These are phyloP conservation scores for Caprella mutica DNA, from an alignment of 2,888 invertebrate species.

Conservation along the genomic window DNA sequence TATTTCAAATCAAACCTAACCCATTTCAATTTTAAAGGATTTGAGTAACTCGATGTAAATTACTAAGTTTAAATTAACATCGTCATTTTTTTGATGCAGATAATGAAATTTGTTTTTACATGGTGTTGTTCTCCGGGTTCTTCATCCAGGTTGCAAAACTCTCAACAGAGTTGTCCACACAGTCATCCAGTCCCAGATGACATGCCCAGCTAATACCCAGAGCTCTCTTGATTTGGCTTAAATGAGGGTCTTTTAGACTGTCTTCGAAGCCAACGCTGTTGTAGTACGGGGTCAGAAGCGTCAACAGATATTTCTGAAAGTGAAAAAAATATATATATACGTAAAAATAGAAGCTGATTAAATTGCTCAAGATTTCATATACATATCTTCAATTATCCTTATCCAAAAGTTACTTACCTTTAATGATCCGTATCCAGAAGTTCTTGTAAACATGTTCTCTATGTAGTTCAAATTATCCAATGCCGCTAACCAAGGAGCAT, in stretches of 20 bases:
- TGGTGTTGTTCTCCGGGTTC: constrained; percentile 45
- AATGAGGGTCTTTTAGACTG: constrained; percentile 51
- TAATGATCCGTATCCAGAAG: constrained; percentile 53
- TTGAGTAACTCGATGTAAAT: too few relatives aligned
- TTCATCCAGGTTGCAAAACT: constrained; percentile 65
- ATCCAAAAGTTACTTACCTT: too few relatives aligned
- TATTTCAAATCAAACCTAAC: too few relatives aligned
- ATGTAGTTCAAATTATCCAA: constrained; percentile 63
- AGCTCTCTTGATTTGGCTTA: constrained; percentile 57
- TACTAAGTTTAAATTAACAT: neutral
- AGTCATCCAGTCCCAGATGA: constrained; percentile 58
- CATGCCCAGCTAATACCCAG: constrained; percentile 65
- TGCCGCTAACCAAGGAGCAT: constrained; percentile 77
- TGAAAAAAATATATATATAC: neutral
- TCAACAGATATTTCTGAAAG: constrained; percentile 54
- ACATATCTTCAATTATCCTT: too few relatives aligned
- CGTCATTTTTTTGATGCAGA: neutral
- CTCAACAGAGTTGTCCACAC: constrained; percentile 56
- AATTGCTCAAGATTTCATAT: too few relatives aligned
- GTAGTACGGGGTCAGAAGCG: constrained; percentile 55
- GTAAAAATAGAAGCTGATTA: neutral
- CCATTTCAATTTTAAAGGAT: too few relatives aligned
- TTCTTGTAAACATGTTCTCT: constrained; percentile 66
- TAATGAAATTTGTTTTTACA: neutral
- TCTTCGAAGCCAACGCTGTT: constrained; percentile 58